Evolutionary conservation across 2,113 vertebrate genomes (phyloP).

Genomic region (Odontesthes bonariensis): DNA sequence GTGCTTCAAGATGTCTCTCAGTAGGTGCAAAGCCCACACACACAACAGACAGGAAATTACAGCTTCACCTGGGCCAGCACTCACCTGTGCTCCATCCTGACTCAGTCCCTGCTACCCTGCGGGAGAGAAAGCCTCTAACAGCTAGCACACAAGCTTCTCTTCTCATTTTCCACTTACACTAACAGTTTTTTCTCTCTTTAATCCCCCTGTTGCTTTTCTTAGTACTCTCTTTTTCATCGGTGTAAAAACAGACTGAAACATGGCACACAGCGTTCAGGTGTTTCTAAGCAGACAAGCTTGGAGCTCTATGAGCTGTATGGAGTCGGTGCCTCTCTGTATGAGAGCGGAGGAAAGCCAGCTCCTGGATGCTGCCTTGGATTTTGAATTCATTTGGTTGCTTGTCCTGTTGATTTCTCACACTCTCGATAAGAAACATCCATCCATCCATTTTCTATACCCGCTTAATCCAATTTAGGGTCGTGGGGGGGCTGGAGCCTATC

Average conservation of each 20-base stretch:
- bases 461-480: too few species aligned
- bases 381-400: neutral
- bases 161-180: slow-evolving; percentile 28
- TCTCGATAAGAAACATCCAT: too few species aligned
- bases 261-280: slow-evolving; percentile 19
- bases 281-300: slow-evolving; percentile 35
- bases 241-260: slow-evolving; percentile 22
- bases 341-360: slow-evolving; percentile 17
- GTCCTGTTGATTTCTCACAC: neutral
- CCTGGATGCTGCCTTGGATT: slow-evolving; percentile 3
- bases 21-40: slow-evolving; percentile 74
- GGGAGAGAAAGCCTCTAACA: slow-evolving; percentile 46
- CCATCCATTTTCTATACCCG: too few species aligned
- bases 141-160: slow-evolving; percentile 23
- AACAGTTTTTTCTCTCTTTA: slow-evolving; percentile 1
- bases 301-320: slow-evolving; percentile 6
- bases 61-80: slow-evolving; percentile 79
- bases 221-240: slow-evolving; percentile 18
- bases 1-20: slow-evolving; percentile 79
- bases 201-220: slow-evolving; percentile 32
- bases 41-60: slow-evolving; percentile 80
- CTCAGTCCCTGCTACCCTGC: slow-evolving; percentile 58
- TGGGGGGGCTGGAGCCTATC: too few species aligned
- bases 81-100: slow-evolving; percentile 78
- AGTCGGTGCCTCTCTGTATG: slow-evolving; percentile 18